These are phyloP conservation scores for Tangara arthus DNA, from an alignment of 2,797 vertebrate species.

Conservation along the genomic window DNA sequence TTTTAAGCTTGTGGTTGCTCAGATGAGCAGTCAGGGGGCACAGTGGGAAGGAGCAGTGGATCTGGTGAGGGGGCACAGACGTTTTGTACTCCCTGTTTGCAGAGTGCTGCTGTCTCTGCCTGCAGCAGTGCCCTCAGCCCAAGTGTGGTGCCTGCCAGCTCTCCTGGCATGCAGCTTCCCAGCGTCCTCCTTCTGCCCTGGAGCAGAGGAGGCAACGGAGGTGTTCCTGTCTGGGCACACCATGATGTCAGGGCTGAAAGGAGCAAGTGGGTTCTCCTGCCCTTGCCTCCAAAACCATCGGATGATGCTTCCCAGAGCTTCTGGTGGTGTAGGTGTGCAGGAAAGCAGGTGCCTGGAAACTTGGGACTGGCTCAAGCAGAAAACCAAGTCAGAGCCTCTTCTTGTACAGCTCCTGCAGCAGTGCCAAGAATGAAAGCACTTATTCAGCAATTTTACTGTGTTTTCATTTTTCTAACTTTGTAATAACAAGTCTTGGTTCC, in stretches of 20 bases:
- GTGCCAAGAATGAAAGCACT: not conserved
- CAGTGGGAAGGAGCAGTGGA: accelerated
- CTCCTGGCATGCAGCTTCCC: not conserved
- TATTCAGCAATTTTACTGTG: not conserved
- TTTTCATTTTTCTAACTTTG: not conserved
- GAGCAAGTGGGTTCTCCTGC: accelerated
- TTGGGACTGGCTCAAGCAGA: not conserved
- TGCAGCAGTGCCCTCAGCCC: not conserved
- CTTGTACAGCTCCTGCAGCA: not conserved
- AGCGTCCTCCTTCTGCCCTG: not conserved
- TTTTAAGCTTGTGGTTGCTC: not conserved
- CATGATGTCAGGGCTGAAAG: not conserved
- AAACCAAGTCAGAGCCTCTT: not conserved
- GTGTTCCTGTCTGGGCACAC: not conserved
- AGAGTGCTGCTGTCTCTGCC: not conserved
- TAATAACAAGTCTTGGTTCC: not conserved
- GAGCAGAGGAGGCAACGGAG: not conserved
- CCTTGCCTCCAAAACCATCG: not conserved
- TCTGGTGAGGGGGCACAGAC: not conserved
- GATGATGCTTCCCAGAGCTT: not conserved
- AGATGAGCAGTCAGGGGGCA: not conserved
- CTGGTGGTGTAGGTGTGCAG: not conserved
- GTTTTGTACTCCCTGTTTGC: accelerated
- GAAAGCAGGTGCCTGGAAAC: not conserved
- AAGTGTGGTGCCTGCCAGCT: not conserved